Conservation (phyloP, 2,113 vertebrate genomes). For the Epinephelus lanceolatus region DNA sequence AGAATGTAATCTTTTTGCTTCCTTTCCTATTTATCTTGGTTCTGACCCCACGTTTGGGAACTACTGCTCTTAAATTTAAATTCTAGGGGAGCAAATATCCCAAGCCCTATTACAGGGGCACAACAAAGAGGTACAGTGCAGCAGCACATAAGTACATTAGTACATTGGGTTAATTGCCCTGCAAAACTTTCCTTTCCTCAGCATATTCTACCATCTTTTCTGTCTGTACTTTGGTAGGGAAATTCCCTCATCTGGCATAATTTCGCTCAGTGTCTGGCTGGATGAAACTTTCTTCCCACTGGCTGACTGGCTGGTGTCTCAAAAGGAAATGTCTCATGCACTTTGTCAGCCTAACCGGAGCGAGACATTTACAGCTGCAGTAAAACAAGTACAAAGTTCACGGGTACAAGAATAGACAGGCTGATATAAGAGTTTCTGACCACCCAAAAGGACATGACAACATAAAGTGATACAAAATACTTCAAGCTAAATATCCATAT, state of each 20-base stretch:
- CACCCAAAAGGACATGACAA: not conserved
- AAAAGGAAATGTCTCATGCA: constrained; percentile 21
- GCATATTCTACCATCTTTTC: not conserved
- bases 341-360: not conserved
- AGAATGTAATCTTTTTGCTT: not conserved
- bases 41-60: not conserved
- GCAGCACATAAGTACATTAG: not conserved
- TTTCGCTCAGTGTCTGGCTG: constrained; percentile 4
- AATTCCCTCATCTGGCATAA: constrained; percentile 4
- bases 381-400: not conserved
- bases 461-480: not conserved
- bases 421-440: not conserved
- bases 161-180: not conserved
- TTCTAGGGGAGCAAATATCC: not conserved
- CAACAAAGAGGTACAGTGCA: not conserved
- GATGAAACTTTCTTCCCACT: not conserved
- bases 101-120: not conserved
- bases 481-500: not conserved
- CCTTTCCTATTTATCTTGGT: not conserved
- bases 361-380: not conserved
- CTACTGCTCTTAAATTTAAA: not conserved
- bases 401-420: not conserved
- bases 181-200: not conserved
- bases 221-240: no score
- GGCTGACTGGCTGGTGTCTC: not conserved